Evolutionary conservation across 2,888 invertebrate species (phyloP), one percentile per base, ranked within the genome.

Genomic region (Cosmorhoe ocellata): DNA sequence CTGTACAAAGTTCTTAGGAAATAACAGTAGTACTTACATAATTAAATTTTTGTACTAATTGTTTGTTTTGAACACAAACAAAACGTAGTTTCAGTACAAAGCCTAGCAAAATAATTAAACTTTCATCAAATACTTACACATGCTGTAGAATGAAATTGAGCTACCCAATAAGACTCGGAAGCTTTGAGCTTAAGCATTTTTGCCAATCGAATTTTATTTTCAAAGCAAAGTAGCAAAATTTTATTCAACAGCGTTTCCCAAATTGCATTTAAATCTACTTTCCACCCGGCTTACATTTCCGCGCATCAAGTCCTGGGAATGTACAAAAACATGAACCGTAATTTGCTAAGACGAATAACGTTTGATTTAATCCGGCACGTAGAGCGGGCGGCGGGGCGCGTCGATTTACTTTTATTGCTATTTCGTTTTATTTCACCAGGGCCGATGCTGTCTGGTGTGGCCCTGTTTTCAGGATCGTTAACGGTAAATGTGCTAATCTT

Each of bases 361-460:
- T 87, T 86, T 87, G 88, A 86, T 85, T 87, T 87, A 84, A 86
- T 84, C 84, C 84, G 76, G 81, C 85, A 83, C 84, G 83, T 84
- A 80, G 81, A 71, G 67, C 71, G 67, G 65, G 71, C 62, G 71
- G 75, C 71, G 70, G 71, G 78, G 73, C 70, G 73, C 78, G 81
- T 82, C 87, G 85, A 88, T 89, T 86, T 86, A 84, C 85, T 87
- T 89, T 88, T 85, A 87, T 86, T 84, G 81, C 84, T 82, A 82
- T 85, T 85, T 76, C 84, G 84, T 85, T 87, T 87, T 87, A 87
- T 86, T 85, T 76, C 78, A 66, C 65, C 65, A 66, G 72, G 69
- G 64, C 71, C 74, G 69, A 71, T 74, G 76, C 66, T 71, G 77
- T 79, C 80, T 82, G 81, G 81, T 84, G 85, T 77, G 74, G 77